These are phyloP conservation scores for Cheilosia impressa DNA, from an alignment of 2,888 invertebrate genomes.

Conservation along the genomic window DNA sequence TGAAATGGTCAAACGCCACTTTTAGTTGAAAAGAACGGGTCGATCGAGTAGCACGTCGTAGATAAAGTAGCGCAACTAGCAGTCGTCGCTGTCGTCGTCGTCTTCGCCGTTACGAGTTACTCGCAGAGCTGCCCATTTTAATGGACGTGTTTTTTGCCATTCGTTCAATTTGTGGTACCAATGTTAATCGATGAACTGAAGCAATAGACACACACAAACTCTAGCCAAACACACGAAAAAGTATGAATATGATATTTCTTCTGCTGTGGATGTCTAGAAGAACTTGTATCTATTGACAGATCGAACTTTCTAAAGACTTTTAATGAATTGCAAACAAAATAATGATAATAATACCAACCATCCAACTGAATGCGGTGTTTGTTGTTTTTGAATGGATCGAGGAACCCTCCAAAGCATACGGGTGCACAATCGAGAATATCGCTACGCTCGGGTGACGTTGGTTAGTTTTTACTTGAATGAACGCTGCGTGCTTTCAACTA, in stretches of 20 bases:
- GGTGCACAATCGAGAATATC: conserved; percentile 48
- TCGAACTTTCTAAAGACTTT: conserved; percentile 59
- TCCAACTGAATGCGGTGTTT: conserved; percentile 2
- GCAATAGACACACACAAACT: neutral
- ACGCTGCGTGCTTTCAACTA: conserved; percentile 27
- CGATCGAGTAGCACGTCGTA: conserved; percentile 71
- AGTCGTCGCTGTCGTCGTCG: conserved; percentile 2
- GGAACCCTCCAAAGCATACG: neutral
- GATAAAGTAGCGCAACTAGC: conserved; percentile 50
- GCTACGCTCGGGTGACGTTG: conserved; percentile 39
- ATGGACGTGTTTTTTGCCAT: conserved; percentile 9
- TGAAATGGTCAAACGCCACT: conserved; percentile 66
- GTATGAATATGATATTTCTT: conserved; percentile 31
- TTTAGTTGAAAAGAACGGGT: conserved; percentile 76
- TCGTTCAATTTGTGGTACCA: conserved; percentile 32
- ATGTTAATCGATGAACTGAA: conserved; percentile 34
- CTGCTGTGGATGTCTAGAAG: conserved; percentile 33
- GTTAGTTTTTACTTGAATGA: conserved; percentile 37
- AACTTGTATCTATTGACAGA: conserved; percentile 39
- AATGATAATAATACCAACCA: neutral
- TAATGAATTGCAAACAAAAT: conserved; percentile 21
- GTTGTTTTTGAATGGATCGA: neutral
- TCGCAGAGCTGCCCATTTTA: neutral
- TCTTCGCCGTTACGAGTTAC: neutral
- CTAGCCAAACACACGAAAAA: neutral